phyloP scores from a whole-genome alignment of 2,113 vertebrate genomes.

The Anarhynchus alexandrinus region DNA sequence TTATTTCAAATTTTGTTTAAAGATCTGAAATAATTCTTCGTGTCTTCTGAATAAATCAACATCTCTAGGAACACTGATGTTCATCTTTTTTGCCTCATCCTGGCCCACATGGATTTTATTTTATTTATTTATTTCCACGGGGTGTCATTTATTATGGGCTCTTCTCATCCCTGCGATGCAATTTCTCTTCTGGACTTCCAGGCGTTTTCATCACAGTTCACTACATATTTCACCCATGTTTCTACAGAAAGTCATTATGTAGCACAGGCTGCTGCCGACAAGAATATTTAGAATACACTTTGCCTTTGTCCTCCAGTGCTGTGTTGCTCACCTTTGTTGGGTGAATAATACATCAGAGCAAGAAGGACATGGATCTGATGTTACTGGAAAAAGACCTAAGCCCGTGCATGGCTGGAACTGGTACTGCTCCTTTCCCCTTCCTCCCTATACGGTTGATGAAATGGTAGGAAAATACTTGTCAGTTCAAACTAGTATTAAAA shows the following conservation, averaged over 20 bases:
- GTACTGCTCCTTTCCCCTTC: not conserved
- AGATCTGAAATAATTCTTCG: not conserved
- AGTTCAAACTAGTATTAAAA: not conserved
- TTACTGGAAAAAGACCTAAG: not conserved
- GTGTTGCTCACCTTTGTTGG: not conserved
- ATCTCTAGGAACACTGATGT: not conserved
- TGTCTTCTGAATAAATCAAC: slow-evolving; percentile 24
- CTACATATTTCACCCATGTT: slow-evolving; percentile 35
- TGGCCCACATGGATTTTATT: not conserved
- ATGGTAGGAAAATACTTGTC: not conserved
- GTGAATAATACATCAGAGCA: not conserved
- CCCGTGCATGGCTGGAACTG: fast-evolving
- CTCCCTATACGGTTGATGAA: not conserved
- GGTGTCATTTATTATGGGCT: not conserved
- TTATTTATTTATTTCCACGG: slow-evolving; percentile 11
- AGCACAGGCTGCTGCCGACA: not conserved
- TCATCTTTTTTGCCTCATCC: not conserved
- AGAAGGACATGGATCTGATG: not conserved
- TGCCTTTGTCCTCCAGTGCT: not conserved
- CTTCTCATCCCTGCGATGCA: not conserved
- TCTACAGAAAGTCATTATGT: not conserved
- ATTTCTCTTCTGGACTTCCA: slow-evolving; percentile 27
- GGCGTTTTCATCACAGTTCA: slow-evolving; percentile 1
- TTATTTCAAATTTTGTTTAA: slow-evolving; percentile 4
- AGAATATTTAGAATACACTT: slow-evolving; percentile 29